Conservation (phyloP, 2,888 invertebrate species). For the Leucozona laternaria region DNA sequence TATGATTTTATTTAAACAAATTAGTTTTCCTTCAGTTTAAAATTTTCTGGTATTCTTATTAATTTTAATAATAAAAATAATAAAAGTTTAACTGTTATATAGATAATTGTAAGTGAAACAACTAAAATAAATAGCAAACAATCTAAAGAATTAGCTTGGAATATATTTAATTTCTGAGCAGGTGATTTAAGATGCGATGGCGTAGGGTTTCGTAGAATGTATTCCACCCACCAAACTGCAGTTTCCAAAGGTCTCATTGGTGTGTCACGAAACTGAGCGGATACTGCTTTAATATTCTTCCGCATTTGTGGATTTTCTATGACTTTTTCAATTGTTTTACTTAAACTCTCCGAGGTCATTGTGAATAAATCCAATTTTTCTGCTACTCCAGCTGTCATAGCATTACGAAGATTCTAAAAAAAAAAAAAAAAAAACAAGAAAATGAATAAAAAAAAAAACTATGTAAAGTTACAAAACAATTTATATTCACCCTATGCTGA, state of each 20-base stretch:
- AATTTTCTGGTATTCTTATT: background rate
- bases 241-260: slow-evolving; percentile 85
- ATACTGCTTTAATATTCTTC: slow-evolving; percentile 81
- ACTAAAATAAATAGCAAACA: slow-evolving; percentile 39
- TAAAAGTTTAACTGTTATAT: background rate
- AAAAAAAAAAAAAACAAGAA: slow-evolving; percentile 33
- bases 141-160: slow-evolving; percentile 84
- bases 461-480: background rate
- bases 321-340: slow-evolving; percentile 66
- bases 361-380: slow-evolving; percentile 68
- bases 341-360: slow-evolving; percentile 51
- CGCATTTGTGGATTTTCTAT: slow-evolving; percentile 68
- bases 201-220: slow-evolving; percentile 85
- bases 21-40: background rate
- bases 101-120: background rate
- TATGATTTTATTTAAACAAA: no score
- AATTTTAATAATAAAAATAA: background rate
- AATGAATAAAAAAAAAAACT: no score
- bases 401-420: slow-evolving; percentile 29
- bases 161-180: slow-evolving; percentile 83
- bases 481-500: slow-evolving; percentile 75
- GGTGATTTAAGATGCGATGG: slow-evolving; percentile 84
- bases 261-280: slow-evolving; percentile 84
- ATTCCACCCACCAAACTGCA: slow-evolving; percentile 87
- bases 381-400: slow-evolving; percentile 65